phyloP scores from a whole-genome alignment of 2,888 invertebrate species.

The Clanis bilineata region DNA sequence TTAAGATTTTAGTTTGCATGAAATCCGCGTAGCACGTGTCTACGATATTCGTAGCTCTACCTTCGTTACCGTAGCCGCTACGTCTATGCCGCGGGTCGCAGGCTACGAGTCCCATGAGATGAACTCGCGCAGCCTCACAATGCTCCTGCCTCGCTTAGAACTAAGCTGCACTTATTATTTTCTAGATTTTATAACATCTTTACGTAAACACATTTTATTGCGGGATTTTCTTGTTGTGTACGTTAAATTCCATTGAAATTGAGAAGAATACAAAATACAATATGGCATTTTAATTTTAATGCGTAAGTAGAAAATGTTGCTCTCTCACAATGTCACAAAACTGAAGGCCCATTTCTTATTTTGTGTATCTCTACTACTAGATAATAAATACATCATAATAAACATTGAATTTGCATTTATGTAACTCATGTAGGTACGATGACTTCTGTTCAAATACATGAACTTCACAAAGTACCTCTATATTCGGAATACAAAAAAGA shows the following conservation, averaged over 20 bases:
- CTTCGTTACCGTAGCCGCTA: constrained; percentile 62
- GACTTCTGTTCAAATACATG: too few species aligned
- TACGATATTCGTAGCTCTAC: constrained; percentile 47
- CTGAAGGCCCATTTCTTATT: not conserved
- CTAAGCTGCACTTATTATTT: constrained; percentile 65
- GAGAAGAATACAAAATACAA: not conserved
- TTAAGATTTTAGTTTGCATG: not conserved
- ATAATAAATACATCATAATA: not conserved
- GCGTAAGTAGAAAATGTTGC: not conserved
- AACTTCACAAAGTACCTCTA: too few species aligned
- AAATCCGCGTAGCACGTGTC: constrained; percentile 31
- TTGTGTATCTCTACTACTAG: not conserved
- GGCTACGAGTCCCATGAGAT: constrained; percentile 72
- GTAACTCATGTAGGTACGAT: too few species aligned
- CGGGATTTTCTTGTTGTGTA: not conserved
- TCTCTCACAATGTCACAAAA: not conserved
- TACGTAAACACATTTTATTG: constrained; percentile 16
- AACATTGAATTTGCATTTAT: too few species aligned
- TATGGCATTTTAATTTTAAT: not conserved
- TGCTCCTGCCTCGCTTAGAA: constrained; percentile 57
- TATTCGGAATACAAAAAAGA: not conserved
- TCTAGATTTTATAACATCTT: constrained; percentile 39
- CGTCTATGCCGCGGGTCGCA: constrained; percentile 66
- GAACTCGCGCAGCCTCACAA: constrained; percentile 58
- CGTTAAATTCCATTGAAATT: not conserved